Evolutionary conservation across 2,888 invertebrate genomes (phyloP), one percentile per base, ranked within the genome.

Genomic region (Raillietiella orientalis): DNA sequence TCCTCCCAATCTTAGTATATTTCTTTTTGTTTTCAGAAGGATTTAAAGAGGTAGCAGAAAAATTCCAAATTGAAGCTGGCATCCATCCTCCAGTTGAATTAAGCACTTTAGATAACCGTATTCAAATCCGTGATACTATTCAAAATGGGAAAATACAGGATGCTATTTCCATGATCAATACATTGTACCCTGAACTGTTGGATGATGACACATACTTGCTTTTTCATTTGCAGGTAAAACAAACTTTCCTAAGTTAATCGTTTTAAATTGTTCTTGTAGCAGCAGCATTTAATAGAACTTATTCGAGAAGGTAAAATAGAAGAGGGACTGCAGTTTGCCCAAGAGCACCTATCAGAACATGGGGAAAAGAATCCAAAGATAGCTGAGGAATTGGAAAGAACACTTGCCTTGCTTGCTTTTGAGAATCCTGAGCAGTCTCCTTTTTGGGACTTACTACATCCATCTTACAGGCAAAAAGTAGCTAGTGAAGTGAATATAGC

Each of bases 401-500:
- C 93, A 0, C 52, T 96, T 27, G 87, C 93, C 1, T 50, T 96
- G 27, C 47, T 96, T 11, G 93, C 93, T 4, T 96, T 96, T 47
- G 90, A 93, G 31, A 79, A 90, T 41, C 90, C 93, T 0, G 66
- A 74, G 36, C 65, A 62, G 28, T 82, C 84, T 34, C 93, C 93
- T 0, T 96, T 90, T 50, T 72, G 79, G 11, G 84, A 93, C 45
- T 55, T 96, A 20, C 52, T 96, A 30, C 66, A 84, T 37, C 70
- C 77, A 9, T 71, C 84, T 8, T 87, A 93, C 41, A 58, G 90
- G 39, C 87, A 90, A 49, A 79, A 79, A 56, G 74, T 90, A 41
- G 90, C 90, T 13, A 84, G 84, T 52, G 87, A 90, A 52, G 56
- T 93, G 11, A 93, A 93, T 49, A 77, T 87, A 25, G 87, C 90